Evolutionary conservation across 2,888 invertebrate genomes (phyloP).

Genomic region (Cerceris rybyensis): DNA sequence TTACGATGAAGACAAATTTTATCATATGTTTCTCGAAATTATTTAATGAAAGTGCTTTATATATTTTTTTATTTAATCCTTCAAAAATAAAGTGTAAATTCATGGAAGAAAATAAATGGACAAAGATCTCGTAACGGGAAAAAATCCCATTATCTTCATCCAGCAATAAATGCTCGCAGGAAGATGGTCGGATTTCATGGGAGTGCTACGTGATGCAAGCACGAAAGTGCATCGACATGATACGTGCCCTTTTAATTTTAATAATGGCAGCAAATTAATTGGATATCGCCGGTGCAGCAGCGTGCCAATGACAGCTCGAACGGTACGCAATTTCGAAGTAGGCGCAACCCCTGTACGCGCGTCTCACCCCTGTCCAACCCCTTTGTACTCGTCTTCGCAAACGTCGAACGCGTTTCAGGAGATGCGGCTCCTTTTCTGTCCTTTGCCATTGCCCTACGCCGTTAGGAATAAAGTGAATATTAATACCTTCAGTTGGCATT

Average conservation of each 20-base stretch:
- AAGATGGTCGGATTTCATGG: constrained; percentile 41
- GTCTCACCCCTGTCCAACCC: constrained; percentile 3
- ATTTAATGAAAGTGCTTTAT: too few species aligned
- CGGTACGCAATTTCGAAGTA: constrained; percentile 57
- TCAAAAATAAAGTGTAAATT: too few species aligned
- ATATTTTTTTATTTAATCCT: too few species aligned
- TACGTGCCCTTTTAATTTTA: constrained; percentile 70
- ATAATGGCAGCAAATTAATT: constrained; percentile 73
- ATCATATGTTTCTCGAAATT: too few species aligned
- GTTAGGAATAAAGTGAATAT: too few species aligned
- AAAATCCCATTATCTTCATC: constrained; percentile 24
- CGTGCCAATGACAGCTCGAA: constrained; percentile 72
- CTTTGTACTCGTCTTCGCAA: neutral
- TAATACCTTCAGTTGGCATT: too few species aligned
- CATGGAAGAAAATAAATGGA: too few species aligned
- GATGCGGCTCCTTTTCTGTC: too few species aligned
- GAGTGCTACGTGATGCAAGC: constrained; percentile 18
- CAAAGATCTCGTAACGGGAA: too few species aligned
- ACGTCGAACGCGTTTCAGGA: constrained; percentile 11
- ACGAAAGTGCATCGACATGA: constrained; percentile 46
- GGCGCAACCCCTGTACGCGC: constrained; percentile 18
- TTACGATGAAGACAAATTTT: too few species aligned
- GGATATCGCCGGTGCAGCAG: constrained; percentile 68
- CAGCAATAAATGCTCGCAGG: constrained; percentile 39
- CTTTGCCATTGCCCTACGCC: too few species aligned